Evolutionary conservation across 2,888 invertebrate species (phyloP).

Genomic region (Furcula furcula): DNA sequence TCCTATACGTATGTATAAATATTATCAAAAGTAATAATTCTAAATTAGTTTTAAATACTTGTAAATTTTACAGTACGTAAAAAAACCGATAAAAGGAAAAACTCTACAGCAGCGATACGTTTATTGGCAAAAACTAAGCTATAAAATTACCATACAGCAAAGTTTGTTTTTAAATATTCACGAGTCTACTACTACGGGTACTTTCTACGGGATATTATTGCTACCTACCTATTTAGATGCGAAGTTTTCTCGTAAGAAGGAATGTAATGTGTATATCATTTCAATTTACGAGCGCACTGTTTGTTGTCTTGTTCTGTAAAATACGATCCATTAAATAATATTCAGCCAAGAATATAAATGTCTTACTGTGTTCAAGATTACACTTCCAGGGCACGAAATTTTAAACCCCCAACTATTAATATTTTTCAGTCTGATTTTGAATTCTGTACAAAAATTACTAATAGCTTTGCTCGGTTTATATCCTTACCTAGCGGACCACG

Average conservation of each 20-base stretch:
- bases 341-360: too few relatives aligned
- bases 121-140: not conserved
- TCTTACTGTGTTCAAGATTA: too few relatives aligned
- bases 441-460: conserved; percentile 39
- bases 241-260: too few relatives aligned
- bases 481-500: conserved; percentile 38
- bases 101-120: not conserved
- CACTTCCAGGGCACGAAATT: not conserved
- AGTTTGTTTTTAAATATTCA: conserved; percentile 6
- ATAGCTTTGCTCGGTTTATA: conserved; percentile 48
- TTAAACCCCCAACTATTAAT: conserved; percentile 2
- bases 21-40: too few relatives aligned
- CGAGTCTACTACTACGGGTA: conserved; percentile 1
- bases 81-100: not conserved
- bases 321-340: too few relatives aligned
- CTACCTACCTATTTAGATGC: not conserved
- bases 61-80: too few relatives aligned
- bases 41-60: too few relatives aligned
- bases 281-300: too few relatives aligned
- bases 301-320: too few relatives aligned
- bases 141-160: not conserved
- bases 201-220: not conserved
- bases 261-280: too few relatives aligned
- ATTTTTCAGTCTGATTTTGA: conserved; percentile 22
- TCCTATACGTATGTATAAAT: too few relatives aligned